These are phyloP conservation scores for Drosophila macrospina DNA, from an alignment of 2,888 invertebrate species.

Conservation along the genomic window DNA sequence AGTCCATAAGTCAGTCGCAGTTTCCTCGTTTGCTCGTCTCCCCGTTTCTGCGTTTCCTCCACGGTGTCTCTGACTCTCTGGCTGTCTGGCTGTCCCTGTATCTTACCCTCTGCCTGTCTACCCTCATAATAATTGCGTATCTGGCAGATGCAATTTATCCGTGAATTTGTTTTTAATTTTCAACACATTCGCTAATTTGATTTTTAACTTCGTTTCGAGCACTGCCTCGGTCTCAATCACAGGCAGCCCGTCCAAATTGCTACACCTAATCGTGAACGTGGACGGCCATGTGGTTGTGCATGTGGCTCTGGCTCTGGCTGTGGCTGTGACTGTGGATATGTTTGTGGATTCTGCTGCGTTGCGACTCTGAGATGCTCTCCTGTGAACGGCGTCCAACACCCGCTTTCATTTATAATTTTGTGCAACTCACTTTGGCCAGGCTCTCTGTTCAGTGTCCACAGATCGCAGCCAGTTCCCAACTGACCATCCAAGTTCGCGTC, in stretches of 20 bases:
- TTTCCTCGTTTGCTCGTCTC: conserved; percentile 4
- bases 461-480: conserved; percentile 61
- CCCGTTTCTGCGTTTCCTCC: too few relatives aligned
- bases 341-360: conserved; percentile 10
- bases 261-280: conserved; percentile 78
- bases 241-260: conserved; percentile 78
- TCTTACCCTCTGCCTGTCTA: conserved; percentile 25
- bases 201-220: conserved; percentile 84
- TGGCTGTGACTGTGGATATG: conserved; percentile 1
- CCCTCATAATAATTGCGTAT: conserved; percentile 83
- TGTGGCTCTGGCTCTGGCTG: conserved; percentile 20
- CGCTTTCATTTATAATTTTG: conserved; percentile 81
- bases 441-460: conserved; percentile 6
- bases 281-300: conserved; percentile 50
- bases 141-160: conserved; percentile 85
- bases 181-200: conserved; percentile 86
- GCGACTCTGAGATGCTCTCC: conserved; percentile 37
- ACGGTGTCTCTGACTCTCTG: conserved; percentile 2
- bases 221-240: conserved; percentile 80
- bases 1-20: conserved; percentile 67
- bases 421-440: conserved; percentile 72
- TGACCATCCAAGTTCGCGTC: conserved; percentile 32
- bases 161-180: conserved; percentile 86
- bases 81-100: conserved; percentile 17
- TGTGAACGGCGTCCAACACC: conserved; percentile 70